Evolutionary conservation across 2,888 invertebrate species (phyloP).

Genomic region (Dasysyrphus tricinctus): DNA sequence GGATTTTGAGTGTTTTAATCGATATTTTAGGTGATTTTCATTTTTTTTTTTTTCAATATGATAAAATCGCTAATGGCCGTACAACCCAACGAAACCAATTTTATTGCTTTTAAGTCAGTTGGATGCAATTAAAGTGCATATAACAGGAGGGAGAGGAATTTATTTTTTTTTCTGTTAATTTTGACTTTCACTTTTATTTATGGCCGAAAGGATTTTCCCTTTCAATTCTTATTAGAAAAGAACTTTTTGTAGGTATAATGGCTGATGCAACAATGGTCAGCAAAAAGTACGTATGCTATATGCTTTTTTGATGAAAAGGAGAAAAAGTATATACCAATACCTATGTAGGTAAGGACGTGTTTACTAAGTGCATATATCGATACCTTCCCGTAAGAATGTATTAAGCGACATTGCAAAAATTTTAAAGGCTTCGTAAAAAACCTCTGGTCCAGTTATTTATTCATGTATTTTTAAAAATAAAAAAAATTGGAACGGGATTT

Average conservation of each 20-base stretch:
- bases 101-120: constrained; percentile 47
- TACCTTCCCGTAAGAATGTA: too few relatives aligned
- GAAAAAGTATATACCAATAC: too few relatives aligned
- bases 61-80: constrained; percentile 57
- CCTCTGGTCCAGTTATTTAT: too few relatives aligned
- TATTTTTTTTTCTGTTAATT: constrained; percentile 10
- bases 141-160: constrained; percentile 22
- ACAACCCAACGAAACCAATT: constrained; percentile 57
- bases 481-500: too few relatives aligned
- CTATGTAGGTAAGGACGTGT: too few relatives aligned
- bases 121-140: constrained; percentile 58
- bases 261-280: neutral
- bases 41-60: constrained; percentile 15
- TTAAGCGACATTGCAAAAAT: too few relatives aligned
- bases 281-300: too few relatives aligned
- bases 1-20: constrained; percentile 61
- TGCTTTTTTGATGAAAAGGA: too few relatives aligned
- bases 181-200: constrained; percentile 34
- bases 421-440: too few relatives aligned
- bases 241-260: neutral
- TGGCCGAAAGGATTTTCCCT: neutral
- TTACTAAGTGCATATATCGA: too few relatives aligned
- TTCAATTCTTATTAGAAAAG: neutral
- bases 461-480: too few relatives aligned
- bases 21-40: constrained; percentile 49